Conservation (phyloP, 1,140 invertebrate species). For the Nephotettix cincticeps region DNA sequence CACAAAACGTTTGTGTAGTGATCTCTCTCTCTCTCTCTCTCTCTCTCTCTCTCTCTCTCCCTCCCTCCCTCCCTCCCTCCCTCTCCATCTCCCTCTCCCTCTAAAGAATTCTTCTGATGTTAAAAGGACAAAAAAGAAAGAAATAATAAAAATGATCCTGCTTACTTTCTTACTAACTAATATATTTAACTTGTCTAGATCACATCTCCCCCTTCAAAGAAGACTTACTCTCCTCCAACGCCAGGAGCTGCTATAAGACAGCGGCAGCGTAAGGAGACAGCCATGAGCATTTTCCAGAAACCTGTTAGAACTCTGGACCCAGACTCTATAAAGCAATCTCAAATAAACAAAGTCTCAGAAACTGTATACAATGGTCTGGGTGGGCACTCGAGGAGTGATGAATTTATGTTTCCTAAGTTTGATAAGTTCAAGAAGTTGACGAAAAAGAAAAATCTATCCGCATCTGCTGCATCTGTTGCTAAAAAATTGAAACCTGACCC, state of each 20-base stretch:
- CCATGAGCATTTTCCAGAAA: slow-evolving; percentile 1
- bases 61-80: too few relatives aligned
- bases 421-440: slow-evolving; percentile 25
- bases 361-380: slow-evolving; percentile 45
- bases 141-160: too few relatives aligned
- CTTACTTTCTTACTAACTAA: too few relatives aligned
- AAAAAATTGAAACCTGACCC: slow-evolving; percentile 17
- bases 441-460: slow-evolving; percentile 18
- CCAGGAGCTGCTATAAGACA: neutral
- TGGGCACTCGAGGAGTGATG: slow-evolving; percentile 44
- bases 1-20: too few relatives aligned
- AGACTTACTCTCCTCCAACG: neutral
- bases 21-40: too few relatives aligned
- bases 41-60: too few relatives aligned
- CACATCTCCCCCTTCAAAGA: neutral
- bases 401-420: slow-evolving; percentile 39
- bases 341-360: neutral
- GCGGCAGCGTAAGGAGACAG: neutral
- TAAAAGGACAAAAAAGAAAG: too few relatives aligned
- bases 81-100: too few relatives aligned
- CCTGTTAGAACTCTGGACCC: neutral
- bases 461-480: neutral
- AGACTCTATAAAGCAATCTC: neutral
- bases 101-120: too few relatives aligned
- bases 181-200: neutral